A percentile compares a stretch with the other conserved stretches of the same genome.
These are phyloP conservation scores for Felis chaus DNA, from an alignment of 2,113 vertebrate species.

Conservation along the genomic window DNA sequence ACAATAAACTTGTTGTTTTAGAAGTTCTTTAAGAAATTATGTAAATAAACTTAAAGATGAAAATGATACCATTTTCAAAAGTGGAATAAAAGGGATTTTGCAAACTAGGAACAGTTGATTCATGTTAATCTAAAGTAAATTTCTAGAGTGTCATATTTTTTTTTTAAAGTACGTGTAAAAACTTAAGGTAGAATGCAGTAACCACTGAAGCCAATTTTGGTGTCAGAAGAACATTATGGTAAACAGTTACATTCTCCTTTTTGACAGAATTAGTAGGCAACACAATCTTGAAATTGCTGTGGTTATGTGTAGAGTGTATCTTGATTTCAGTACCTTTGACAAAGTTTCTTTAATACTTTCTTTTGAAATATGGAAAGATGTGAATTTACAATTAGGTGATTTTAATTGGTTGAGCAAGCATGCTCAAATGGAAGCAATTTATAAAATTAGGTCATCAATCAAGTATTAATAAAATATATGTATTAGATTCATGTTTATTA, in stretches of 20 bases:
- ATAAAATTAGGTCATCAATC: background rate
- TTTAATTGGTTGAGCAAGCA: background rate
- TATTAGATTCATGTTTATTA: background rate
- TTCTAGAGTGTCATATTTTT: background rate
- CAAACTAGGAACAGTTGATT: background rate
- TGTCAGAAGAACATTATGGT: background rate
- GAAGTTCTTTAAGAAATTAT: background rate
- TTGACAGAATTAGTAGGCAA: background rate
- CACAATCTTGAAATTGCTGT: background rate
- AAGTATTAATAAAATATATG: background rate
- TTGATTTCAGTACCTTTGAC: background rate
- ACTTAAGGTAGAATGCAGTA: background rate
- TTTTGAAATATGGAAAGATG: background rate
- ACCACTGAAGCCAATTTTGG: background rate
- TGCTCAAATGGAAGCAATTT: background rate
- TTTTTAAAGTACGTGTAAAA: background rate
- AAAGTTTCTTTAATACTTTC: background rate
- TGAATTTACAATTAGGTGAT: background rate
- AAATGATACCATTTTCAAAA: background rate
- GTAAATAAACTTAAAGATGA: background rate
- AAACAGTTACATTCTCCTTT: background rate
- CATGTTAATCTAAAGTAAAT: background rate
- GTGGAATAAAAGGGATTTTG: background rate
- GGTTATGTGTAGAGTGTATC: background rate
- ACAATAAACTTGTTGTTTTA: background rate